Percentiles rank a stretch among this genome's conserved stretches.
Conservation (phyloP, 35 echinoderm and acorn worm species). For the Hemicentrotus pulcherrimus region DNA sequence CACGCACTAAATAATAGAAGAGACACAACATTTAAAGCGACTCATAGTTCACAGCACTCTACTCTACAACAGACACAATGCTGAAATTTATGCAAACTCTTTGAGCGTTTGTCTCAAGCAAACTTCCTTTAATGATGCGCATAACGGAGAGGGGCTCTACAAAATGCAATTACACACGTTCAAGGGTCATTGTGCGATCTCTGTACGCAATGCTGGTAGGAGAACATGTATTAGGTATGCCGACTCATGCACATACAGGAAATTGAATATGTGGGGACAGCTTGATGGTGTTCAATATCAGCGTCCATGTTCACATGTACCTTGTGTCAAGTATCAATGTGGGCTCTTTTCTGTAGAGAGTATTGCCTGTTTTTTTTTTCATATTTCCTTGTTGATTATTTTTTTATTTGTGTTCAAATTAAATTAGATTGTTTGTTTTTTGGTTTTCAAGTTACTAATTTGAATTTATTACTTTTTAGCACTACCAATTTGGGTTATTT, state of each 20-base stretch:
- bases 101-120: background rate
- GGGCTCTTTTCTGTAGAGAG: background rate
- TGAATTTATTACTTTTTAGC: no score
- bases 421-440: background rate
- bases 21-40: no score
- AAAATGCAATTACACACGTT: background rate
- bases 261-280: background rate
- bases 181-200: background rate
- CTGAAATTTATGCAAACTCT: background rate
- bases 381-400: background rate
- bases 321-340: background rate
- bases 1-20: no score
- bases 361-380: background rate
- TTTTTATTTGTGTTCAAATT: background rate
- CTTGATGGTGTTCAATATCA: background rate
- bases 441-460: background rate
- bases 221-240: background rate
- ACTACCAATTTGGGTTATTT: no score
- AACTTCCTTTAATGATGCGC: background rate
- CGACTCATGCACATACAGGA: background rate
- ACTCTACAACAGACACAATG: background rate
- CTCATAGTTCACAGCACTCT: no score
- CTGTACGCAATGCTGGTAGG: background rate
- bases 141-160: background rate
- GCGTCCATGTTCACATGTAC: background rate